Evolutionary conservation across 2,113 vertebrate genomes (phyloP).

Genomic region (Tiliqua scincoides): DNA sequence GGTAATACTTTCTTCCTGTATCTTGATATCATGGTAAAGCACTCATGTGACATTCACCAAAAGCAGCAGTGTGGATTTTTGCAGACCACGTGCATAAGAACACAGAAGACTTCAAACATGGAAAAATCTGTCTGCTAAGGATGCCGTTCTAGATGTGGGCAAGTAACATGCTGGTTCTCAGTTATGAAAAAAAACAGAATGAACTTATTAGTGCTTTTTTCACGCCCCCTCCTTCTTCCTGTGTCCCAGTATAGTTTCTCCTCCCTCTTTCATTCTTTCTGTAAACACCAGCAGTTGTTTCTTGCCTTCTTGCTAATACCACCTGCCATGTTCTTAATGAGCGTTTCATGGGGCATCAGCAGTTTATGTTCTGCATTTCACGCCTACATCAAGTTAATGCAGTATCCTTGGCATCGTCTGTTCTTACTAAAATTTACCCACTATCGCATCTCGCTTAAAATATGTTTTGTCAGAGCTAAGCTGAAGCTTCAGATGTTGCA

Average conservation of each 20-base stretch:
- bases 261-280: not conserved
- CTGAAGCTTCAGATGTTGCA: rapidly evolving
- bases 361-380: not conserved
- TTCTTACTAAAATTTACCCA: not conserved
- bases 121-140: not conserved
- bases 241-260: not conserved
- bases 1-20: not conserved
- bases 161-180: not conserved
- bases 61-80: not conserved
- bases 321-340: not conserved
- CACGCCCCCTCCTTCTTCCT: rapidly evolving
- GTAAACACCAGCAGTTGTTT: not conserved
- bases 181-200: not conserved
- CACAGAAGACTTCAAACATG: not conserved
- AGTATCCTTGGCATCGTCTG: not conserved
- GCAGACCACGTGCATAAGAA: not conserved
- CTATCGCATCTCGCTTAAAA: not conserved
- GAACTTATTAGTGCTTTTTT: rapidly evolving
- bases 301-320: not conserved
- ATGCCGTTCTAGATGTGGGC: not conserved
- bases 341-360: rapidly evolving
- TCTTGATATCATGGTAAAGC: not conserved
- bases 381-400: not conserved
- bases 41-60: not conserved
- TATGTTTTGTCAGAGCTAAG: not conserved